Percentiles rank a stretch among this genome's conserved stretches.
These are phyloP conservation scores for Syrista parreyssii DNA, from an alignment of 2,888 invertebrate genomes.

Conservation along the genomic window DNA sequence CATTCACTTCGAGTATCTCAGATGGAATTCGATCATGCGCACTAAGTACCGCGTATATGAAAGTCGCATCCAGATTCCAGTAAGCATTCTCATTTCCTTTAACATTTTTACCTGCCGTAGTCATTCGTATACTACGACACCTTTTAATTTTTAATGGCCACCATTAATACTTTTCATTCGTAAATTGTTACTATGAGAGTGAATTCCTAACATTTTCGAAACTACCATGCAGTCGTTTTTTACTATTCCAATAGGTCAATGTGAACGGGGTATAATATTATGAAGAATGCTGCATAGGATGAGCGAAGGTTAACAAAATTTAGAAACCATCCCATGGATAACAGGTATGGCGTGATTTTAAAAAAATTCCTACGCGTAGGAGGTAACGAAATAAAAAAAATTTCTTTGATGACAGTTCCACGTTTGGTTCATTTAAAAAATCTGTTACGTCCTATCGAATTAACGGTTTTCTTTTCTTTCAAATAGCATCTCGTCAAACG, in stretches of 20 bases:
- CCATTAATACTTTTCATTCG: neutral
- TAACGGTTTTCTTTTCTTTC: neutral
- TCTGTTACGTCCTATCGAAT: neutral
- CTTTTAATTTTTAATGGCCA: neutral
- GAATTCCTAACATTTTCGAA: neutral
- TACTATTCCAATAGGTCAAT: neutral
- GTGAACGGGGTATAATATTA: neutral
- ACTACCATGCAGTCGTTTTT: neutral
- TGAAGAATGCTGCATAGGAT: neutral
- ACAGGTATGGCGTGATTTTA: neutral
- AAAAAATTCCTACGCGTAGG: neutral
- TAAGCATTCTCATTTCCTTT: neutral
- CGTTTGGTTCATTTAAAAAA: neutral
- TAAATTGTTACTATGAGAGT: neutral
- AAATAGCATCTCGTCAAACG: neutral
- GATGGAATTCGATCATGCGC: neutral
- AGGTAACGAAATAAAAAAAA: neutral
- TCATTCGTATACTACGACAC: neutral
- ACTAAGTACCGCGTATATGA: neutral
- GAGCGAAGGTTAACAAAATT: neutral
- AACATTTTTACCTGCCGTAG: neutral
- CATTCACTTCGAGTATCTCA: neutral
- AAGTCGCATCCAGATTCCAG: neutral
- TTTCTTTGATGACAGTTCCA: neutral
- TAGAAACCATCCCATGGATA: neutral